Evolutionary conservation across 1,140 invertebrate genomes (phyloP).

Genomic region (Drosophila nasuta): DNA sequence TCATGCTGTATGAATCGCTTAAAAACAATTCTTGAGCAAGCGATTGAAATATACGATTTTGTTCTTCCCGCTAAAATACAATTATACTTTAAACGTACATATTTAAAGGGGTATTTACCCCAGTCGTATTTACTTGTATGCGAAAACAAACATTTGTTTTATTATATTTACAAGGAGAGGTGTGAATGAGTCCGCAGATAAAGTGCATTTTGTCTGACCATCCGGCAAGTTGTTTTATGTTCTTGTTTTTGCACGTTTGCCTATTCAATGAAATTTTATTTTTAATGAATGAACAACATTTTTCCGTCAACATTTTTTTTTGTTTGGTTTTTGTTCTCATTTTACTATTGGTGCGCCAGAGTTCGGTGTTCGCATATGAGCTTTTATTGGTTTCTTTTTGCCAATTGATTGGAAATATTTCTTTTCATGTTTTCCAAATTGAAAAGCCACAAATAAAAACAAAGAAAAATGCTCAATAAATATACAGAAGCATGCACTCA

Average conservation of each 20-base stretch:
- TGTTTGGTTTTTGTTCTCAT: conserved; percentile 10
- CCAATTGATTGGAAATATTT: conserved; percentile 83
- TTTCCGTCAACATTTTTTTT: conserved; percentile 54
- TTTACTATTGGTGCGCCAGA: conserved; percentile 23
- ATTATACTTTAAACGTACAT: too few relatives aligned
- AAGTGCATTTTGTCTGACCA: conserved; percentile 47
- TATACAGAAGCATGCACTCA: conserved; percentile 16
- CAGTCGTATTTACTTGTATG: conserved; percentile 11
- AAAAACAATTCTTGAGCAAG: too few relatives aligned
- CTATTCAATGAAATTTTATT: conserved; percentile 78
- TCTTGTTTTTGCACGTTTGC: conserved; percentile 57
- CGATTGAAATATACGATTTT: too few relatives aligned
- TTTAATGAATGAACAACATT: conserved; percentile 83
- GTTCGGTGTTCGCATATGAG: conserved; percentile 61
- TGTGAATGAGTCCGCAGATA: not conserved
- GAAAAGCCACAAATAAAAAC: conserved; percentile 63
- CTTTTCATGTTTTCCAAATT: conserved; percentile 78
- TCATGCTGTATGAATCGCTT: not conserved
- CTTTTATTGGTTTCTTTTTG: conserved; percentile 79
- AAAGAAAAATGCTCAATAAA: conserved; percentile 45
- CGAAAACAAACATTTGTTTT: conserved; percentile 54
- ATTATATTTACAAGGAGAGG: conserved; percentile 16
- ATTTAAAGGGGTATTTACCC: conserved; percentile 1
- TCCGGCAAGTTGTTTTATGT: conserved; percentile 42
- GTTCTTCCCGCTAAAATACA: too few relatives aligned